A percentile compares a stretch with the other conserved stretches of the same genome.
Conservation (phyloP, 2,113 vertebrate species). For the Mesoclemmys tuberculata region DNA sequence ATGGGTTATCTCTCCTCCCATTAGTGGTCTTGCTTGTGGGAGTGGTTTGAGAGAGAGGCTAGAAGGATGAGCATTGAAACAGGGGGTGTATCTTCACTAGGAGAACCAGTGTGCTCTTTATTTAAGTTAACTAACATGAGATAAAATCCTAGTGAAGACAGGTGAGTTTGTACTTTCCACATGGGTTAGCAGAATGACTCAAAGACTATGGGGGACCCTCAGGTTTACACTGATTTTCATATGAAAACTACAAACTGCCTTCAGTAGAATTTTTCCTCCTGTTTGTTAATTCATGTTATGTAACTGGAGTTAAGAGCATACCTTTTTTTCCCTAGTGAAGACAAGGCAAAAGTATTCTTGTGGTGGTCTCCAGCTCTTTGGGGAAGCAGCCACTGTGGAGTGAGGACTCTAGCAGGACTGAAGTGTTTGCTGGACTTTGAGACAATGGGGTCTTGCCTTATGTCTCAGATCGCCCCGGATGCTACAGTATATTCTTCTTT, state of each 20-base stretch:
- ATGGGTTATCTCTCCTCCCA: not conserved
- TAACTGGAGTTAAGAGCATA: no score
- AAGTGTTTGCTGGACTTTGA: not conserved
- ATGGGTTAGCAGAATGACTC: not conserved
- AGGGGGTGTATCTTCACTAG: not conserved
- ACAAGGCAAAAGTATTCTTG: not conserved
- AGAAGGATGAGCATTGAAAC: not conserved
- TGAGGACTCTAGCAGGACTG: not conserved
- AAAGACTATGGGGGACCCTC: not conserved
- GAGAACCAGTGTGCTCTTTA: not conserved
- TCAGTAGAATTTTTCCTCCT: not conserved
- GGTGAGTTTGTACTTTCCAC: not conserved
- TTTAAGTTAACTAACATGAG: not conserved
- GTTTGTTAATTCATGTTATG: no score
- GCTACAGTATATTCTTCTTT: not conserved
- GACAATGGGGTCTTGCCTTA: not conserved
- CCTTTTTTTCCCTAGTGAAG: not conserved
- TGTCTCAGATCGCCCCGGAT: not conserved
- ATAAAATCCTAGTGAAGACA: not conserved
- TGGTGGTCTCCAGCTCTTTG: not conserved
- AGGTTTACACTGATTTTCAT: not conserved
- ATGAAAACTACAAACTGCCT: not conserved
- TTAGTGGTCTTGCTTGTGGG: not conserved
- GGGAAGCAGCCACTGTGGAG: not conserved
- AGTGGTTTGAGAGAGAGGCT: not conserved